Evolutionary conservation across 2,797 vertebrate species (phyloP).

Genomic region (Lagocephalus sceleratus): DNA sequence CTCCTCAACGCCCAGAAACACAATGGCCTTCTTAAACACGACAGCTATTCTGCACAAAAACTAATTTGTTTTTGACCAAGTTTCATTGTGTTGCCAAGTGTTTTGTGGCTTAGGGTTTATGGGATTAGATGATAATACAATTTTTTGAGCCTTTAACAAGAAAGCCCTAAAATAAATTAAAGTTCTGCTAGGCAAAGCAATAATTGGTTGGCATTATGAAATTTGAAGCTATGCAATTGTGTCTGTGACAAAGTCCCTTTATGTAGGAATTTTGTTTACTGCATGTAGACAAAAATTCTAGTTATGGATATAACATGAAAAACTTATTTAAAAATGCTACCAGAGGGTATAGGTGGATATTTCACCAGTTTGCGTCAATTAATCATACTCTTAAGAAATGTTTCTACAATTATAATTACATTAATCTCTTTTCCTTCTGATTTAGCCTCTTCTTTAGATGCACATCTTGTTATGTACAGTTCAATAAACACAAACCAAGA

Average conservation of each 20-base stretch:
- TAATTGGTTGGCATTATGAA: too few species aligned
- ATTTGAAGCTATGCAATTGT: too few species aligned
- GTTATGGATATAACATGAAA: too few species aligned
- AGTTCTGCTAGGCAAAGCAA: too few species aligned
- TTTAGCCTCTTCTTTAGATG: background rate
- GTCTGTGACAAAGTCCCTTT: too few species aligned
- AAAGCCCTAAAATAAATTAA: too few species aligned
- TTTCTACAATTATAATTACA: background rate
- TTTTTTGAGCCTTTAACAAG: background rate
- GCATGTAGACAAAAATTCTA: too few species aligned
- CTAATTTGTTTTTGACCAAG: background rate
- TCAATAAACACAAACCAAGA: constrained; percentile 8
- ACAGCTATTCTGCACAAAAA: constrained; percentile 5
- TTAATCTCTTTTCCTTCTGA: too few species aligned
- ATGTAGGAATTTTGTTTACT: too few species aligned
- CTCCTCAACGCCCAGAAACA: constrained; percentile 20
- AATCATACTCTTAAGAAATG: background rate
- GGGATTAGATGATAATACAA: background rate
- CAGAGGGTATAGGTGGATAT: too few species aligned
- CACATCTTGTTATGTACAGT: background rate
- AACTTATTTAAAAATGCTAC: too few species aligned
- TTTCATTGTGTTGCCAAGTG: background rate
- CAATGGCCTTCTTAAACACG: constrained; percentile 10
- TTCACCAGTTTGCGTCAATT: too few species aligned
- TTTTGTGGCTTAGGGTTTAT: background rate